These are phyloP conservation scores for Synodontis membranacea DNA, from an alignment of 2,113 vertebrate species.

Conservation along the genomic window DNA sequence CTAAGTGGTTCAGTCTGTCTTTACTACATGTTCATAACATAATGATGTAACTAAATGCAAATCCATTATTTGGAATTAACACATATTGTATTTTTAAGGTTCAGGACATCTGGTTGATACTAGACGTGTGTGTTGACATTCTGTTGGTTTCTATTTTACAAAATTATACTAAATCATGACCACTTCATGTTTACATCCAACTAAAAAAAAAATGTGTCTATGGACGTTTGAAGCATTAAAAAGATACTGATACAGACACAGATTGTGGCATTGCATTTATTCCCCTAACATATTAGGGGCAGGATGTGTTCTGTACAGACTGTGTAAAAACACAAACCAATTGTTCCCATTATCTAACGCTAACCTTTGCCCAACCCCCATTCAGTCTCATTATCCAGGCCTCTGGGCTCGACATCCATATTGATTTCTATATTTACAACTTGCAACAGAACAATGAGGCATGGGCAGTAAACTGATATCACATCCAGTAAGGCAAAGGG, in stretches of 20 bases:
- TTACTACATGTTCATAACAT: background rate
- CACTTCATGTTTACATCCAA: background rate
- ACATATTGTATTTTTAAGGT: background rate
- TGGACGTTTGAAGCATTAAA: background rate
- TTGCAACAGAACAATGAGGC: constrained; percentile 11
- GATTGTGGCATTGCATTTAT: background rate
- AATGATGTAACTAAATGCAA: background rate
- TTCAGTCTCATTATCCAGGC: constrained; percentile 6
- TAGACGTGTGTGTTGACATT: background rate
- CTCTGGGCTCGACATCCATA: background rate
- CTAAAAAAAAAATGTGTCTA: background rate
- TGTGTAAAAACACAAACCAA: constrained; percentile 4
- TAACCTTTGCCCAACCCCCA: constrained; percentile 23
- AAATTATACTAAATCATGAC: no score
- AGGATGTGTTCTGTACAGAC: background rate
- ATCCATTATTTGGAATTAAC: background rate
- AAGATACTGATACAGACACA: background rate
- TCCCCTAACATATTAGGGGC: background rate
- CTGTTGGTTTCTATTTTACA: no score
- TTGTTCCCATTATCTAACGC: constrained; percentile 23
- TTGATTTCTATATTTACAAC: constrained; percentile 30
- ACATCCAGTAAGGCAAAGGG: constrained; percentile 6
- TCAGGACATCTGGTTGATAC: background rate
- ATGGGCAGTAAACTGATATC: constrained; percentile 24
- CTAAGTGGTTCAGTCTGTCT: background rate